These are phyloP conservation scores for Deroptyus accipitrinus DNA, from an alignment of 2,113 vertebrate species.

Conservation along the genomic window DNA sequence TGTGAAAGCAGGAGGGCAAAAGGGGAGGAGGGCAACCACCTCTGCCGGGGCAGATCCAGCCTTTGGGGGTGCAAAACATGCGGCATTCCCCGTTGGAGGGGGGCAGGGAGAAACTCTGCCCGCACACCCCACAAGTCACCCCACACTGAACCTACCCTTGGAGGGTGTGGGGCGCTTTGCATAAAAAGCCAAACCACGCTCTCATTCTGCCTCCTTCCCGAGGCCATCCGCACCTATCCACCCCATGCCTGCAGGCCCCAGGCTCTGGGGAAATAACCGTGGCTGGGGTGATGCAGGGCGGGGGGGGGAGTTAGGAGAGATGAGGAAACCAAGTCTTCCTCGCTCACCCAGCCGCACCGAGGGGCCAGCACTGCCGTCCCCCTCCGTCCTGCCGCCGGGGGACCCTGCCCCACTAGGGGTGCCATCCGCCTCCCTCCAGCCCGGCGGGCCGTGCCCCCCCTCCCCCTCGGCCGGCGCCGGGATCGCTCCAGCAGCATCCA, in stretches of 20 bases:
- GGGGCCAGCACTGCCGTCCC: neutral
- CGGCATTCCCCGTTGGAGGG: neutral
- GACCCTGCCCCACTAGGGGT: neutral
- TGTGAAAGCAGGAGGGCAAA: neutral
- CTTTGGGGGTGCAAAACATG: neutral
- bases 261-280: slow-evolving; percentile 29
- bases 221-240: neutral
- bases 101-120: neutral
- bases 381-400: neutral
- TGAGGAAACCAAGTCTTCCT: neutral
- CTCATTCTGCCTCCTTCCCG: neutral
- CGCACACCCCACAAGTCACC: neutral
- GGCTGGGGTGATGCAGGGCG: neutral
- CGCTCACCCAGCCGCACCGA: neutral
- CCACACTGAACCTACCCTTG: neutral
- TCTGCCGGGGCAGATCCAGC: neutral
- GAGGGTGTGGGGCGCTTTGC: neutral
- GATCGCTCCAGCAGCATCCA: neutral
- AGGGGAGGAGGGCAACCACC: neutral
- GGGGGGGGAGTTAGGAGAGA: neutral
- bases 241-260: slow-evolving; percentile 1
- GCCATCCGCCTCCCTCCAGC: neutral
- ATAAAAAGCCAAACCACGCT: neutral
- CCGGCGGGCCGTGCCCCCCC: neutral
- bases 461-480: neutral